Percentiles rank a stretch among this genome's conserved stretches.
Conservation (phyloP, 2,113 vertebrate species). For the Catharus bicknelli region DNA sequence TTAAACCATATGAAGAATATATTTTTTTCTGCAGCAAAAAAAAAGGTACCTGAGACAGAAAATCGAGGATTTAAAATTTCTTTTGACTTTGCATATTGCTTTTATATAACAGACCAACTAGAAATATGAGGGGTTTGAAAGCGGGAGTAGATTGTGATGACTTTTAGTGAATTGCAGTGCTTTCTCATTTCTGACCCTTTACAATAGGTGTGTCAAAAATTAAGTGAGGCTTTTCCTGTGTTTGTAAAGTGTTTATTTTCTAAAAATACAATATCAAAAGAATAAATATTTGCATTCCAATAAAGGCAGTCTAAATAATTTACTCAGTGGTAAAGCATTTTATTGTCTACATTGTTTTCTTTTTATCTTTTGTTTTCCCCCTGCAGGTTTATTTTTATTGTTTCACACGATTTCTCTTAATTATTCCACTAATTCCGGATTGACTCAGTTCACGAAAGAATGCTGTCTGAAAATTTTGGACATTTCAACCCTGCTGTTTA, state of each 20-base stretch:
- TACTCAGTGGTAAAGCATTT: not conserved
- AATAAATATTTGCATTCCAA: not conserved
- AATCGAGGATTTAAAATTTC: not conserved
- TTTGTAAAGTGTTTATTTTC: not conserved
- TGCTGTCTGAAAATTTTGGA: not conserved
- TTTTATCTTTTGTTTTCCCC: fast-evolving
- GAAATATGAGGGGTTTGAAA: not conserved
- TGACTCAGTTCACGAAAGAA: not conserved
- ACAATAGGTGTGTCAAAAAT: not conserved
- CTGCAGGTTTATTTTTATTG: not conserved
- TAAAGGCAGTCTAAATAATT: not conserved
- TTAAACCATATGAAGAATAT: not conserved
- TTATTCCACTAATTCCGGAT: not conserved
- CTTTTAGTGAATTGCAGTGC: not conserved
- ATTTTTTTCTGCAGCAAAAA: not conserved
- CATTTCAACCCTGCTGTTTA: not conserved
- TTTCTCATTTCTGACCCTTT: not conserved
- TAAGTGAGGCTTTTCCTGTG: not conserved
- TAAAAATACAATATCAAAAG: not conserved
- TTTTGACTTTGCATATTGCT: not conserved
- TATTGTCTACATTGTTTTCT: not conserved
- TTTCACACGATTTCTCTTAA: not conserved
- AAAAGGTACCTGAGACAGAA: not conserved
- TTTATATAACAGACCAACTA: not conserved
- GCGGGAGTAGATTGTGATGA: not conserved